Evolutionary conservation across 2,113 vertebrate species (phyloP).

Genomic region (Hemiscyllium ocellatum): DNA sequence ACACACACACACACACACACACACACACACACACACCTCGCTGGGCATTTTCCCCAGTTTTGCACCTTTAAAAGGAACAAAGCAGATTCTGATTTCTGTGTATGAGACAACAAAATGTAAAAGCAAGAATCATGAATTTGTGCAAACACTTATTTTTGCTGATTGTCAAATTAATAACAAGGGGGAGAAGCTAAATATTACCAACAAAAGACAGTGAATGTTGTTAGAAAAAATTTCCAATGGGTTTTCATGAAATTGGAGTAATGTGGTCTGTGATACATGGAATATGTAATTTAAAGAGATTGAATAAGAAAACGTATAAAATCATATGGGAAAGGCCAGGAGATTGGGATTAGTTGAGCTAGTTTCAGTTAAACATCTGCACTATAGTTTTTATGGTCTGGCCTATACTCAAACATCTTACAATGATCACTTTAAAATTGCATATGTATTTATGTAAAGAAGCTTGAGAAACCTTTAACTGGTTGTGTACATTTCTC

Average conservation of each 20-base stretch:
- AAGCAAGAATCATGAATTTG: not conserved
- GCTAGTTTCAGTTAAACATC: not conserved
- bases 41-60: not conserved
- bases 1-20: too few relatives aligned
- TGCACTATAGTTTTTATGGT: not conserved
- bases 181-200: not conserved
- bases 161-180: not conserved
- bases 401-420: not conserved
- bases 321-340: not conserved
- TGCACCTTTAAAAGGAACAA: not conserved
- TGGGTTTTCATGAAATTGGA: not conserved
- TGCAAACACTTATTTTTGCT: not conserved
- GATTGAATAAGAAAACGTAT: not conserved
- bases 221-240: not conserved
- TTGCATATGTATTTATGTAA: not conserved
- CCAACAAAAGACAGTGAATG: not conserved
- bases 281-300: not conserved
- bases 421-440: not conserved
- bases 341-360: not conserved
- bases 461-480: not conserved
- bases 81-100: not conserved
- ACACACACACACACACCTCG: too few relatives aligned
- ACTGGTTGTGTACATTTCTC: slow-evolving; percentile 5
- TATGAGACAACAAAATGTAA: not conserved
- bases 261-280: not conserved